Conservation (phyloP, 1,140 invertebrate species). For the Vollenhovia emeryi region DNA sequence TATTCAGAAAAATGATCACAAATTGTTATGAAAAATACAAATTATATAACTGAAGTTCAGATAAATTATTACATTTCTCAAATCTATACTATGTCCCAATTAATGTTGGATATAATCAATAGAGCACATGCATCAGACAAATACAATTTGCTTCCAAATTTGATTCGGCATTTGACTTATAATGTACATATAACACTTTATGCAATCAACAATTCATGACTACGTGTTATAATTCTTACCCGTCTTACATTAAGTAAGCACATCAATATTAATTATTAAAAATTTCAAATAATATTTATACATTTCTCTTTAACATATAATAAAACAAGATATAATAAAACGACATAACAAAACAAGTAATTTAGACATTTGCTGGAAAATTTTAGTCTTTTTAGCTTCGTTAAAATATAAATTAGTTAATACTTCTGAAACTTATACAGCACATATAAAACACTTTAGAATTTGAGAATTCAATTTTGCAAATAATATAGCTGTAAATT, state of each 20-base stretch:
- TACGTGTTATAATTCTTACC: slow-evolving; percentile 67
- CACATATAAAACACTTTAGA: not conserved
- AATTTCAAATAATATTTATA: slow-evolving; percentile 66
- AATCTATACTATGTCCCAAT: slow-evolving; percentile 55
- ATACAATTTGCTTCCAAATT: slow-evolving; percentile 62
- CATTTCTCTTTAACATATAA: not conserved
- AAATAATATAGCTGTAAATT: not conserved
- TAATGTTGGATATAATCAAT: slow-evolving; percentile 62
- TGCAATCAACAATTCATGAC: slow-evolving; percentile 67
- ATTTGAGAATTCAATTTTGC: slow-evolving; percentile 26
- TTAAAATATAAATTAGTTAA: slow-evolving; percentile 31
- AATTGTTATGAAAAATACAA: slow-evolving; percentile 46
- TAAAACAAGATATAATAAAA: not conserved
- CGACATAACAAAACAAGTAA: too few relatives aligned
- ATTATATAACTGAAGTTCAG: slow-evolving; percentile 9
- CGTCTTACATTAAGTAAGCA: slow-evolving; percentile 64
- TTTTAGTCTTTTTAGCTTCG: not conserved
- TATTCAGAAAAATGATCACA: slow-evolving; percentile 23
- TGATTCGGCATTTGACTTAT: slow-evolving; percentile 69
- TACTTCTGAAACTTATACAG: slow-evolving; percentile 17
- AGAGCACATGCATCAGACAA: slow-evolving; percentile 67
- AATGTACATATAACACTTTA: slow-evolving; percentile 68
- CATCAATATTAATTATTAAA: slow-evolving; percentile 59
- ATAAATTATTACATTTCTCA: slow-evolving; percentile 50
- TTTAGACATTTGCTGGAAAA: not conserved